Evolutionary conservation across 2,797 vertebrate genomes (phyloP), one percentile per base, ranked within the genome.

Genomic region (Myiotriccus ornatus): DNA sequence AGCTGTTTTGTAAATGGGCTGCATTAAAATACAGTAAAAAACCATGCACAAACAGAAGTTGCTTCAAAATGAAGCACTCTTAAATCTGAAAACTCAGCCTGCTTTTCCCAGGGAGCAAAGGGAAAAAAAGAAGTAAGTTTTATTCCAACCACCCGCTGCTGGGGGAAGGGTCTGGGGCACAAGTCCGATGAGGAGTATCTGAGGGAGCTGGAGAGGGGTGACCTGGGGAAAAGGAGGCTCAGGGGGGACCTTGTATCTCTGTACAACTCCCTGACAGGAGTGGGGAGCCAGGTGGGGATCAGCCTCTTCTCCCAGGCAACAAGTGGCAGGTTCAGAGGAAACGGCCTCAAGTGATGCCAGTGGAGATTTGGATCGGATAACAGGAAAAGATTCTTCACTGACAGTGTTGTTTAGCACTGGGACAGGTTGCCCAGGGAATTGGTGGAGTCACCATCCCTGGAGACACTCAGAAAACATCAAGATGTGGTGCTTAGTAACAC

Each of bases 1-100:
- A 94, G 94, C 93, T 95, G 94, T 43, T 97, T 68, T 76, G 37
- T 57, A 95, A 96, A 93, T 56, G 87, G 73, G 55, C 13, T 74
- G 46, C 68, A 87, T 78, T 94, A 88, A 87, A 87, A 86, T 77
- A 94, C 63, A 78, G 65, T 47, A 53, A 79, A 89, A 94, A 82
- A 59, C 0, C 20, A 25, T 14, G 21, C 24, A 75, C 55, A 90
- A 77, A 44, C 56, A 93, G 80, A 78, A 65, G 59, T 18, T 47
- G 44, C 62, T 71, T 70, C 67, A 79, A 83, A 94, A 81, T 83
- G 30, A 56, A 81, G 22, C 27, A 10, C 70, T 60, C 27, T 80
- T 71, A 47, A 47, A 83, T 37, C 62, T 71, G 71, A 85, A 87
- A 94, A 85, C 8, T 52, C 49, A 35, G 17, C 23, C 64, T 39